phyloP scores from a whole-genome alignment of 2,797 vertebrate species.

The Pantherophis vulpinus region DNA sequence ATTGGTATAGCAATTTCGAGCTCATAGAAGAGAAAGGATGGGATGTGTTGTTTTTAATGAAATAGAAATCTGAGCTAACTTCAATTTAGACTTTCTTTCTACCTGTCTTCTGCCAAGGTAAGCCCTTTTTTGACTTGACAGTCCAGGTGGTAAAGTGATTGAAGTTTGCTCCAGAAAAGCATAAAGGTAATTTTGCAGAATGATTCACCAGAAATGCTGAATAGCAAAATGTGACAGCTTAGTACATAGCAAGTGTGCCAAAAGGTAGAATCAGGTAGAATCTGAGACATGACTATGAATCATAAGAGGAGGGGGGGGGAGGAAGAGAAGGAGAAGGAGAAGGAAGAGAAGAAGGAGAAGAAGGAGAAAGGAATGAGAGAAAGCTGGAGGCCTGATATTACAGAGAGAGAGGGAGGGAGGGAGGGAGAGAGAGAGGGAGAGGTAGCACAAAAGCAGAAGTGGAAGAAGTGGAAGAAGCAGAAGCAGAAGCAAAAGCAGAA shows the following conservation, averaged over 20 bases:
- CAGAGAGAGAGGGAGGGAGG: too few relatives aligned
- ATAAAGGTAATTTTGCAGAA: not conserved
- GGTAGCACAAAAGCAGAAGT: too few relatives aligned
- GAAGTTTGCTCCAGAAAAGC: not conserved
- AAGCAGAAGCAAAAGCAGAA: not conserved
- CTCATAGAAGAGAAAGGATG: constrained; percentile 17
- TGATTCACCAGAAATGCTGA: not conserved
- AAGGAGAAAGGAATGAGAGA: too few relatives aligned
- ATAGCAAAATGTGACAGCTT: too few relatives aligned
- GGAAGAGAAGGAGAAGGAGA: not conserved
- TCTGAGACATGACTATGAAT: not conserved
- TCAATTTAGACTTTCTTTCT: constrained; percentile 1
- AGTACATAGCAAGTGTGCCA: not conserved
- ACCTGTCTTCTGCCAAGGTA: not conserved
- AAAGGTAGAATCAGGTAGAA: not conserved
- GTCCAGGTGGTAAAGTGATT: not conserved
- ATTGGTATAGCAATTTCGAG: not conserved
- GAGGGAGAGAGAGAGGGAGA: too few relatives aligned
- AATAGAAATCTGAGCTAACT: constrained; percentile 9
- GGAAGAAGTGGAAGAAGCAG: too few relatives aligned
- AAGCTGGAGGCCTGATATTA: too few relatives aligned
- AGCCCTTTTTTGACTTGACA: not conserved
- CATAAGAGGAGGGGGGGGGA: not conserved
- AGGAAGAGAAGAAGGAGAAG: too few relatives aligned
- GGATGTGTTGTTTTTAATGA: constrained; percentile 9